These are phyloP conservation scores for Acinonyx jubatus DNA, from an alignment of 2,113 vertebrate species.

Conservation along the genomic window DNA sequence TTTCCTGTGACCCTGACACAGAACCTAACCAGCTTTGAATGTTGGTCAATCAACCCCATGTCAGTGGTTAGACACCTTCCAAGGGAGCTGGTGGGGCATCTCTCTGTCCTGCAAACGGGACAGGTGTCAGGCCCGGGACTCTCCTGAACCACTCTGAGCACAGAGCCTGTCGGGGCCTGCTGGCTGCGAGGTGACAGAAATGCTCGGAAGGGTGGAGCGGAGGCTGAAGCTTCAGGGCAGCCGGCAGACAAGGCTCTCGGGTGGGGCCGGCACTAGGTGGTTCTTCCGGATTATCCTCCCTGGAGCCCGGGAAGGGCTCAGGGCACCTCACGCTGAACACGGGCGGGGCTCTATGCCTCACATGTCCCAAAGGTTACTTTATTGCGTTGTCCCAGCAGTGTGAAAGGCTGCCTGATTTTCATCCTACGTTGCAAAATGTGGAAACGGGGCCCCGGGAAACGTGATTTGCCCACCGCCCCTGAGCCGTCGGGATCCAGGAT, in stretches of 20 bases:
- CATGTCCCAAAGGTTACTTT: background rate
- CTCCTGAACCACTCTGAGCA: rapidly evolving
- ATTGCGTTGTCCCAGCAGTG: rapidly evolving
- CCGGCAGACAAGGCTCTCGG: background rate
- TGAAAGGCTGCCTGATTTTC: rapidly evolving
- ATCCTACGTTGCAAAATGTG: background rate
- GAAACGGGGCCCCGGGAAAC: rapidly evolving
- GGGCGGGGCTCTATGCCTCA: too few relatives aligned
- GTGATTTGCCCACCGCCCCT: background rate
- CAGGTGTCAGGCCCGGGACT: background rate
- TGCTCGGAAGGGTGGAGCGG: background rate
- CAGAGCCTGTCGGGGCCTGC: rapidly evolving
- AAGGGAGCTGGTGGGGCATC: background rate
- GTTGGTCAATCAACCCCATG: background rate
- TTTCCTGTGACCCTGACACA: background rate
- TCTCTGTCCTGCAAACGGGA: background rate
- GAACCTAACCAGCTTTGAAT: background rate
- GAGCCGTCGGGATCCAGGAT: rapidly evolving
- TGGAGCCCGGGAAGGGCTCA: background rate
- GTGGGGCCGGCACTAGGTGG: rapidly evolving
- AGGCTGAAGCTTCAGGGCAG: rapidly evolving
- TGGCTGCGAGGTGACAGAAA: too few relatives aligned
- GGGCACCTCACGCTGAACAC: rapidly evolving
- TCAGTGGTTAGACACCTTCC: background rate
- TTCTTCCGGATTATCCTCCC: too few relatives aligned